Base-by-base conservation (phyloP, 2,113 vertebrate genomes). In the Neolamprologus caudopunctatus region DNA sequence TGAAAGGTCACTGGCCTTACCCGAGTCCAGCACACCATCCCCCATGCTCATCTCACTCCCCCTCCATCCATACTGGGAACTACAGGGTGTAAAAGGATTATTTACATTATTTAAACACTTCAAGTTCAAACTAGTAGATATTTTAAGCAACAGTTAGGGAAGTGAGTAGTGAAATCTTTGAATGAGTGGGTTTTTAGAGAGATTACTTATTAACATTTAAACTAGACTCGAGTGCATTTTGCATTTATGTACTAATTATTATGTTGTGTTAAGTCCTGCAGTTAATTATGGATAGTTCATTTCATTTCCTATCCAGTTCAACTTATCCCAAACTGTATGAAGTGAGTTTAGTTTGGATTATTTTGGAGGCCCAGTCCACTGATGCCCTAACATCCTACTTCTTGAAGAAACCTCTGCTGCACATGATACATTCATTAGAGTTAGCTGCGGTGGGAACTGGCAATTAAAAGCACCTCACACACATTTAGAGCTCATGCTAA, bases 1-100 rank as follows among this genome's bases (percentile, higher is more conserved):
- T 0, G 98, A 98, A 37, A 98, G 95, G 63, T 98, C 97, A 0
- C 97, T 98, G 92, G 97, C 97, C 92, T 98, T 98, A 4, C 97
- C 98, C 0, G 97, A 98, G 93, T 98, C 98, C 53, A 97, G 87
- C 94, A 97, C 97, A 1, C 96, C 96, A 1, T 98, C 97, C 0
- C 97, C 97, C 85, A 97, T 42, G 91, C 97, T 98, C 95, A 95
- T 92, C 35, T 96, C 96, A 14, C 97, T 98, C 1, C 96, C 93
- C 83, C 97, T 96, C 97, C 97, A 97, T 0, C 95, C 96, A 0
- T 96, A 97, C 78, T 94, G 97, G 79, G 96, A 97, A 47, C 98
- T 98, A 75, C 14, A 89, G 2, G 87, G 9, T 58, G 9, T 16
- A 31, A 9, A 35, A 13, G 19, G 68, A 19, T 83, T 47, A 85